Evolutionary conservation across 2,797 vertebrate genomes (phyloP).

Genomic region (Leptodactylus fallax): DNA sequence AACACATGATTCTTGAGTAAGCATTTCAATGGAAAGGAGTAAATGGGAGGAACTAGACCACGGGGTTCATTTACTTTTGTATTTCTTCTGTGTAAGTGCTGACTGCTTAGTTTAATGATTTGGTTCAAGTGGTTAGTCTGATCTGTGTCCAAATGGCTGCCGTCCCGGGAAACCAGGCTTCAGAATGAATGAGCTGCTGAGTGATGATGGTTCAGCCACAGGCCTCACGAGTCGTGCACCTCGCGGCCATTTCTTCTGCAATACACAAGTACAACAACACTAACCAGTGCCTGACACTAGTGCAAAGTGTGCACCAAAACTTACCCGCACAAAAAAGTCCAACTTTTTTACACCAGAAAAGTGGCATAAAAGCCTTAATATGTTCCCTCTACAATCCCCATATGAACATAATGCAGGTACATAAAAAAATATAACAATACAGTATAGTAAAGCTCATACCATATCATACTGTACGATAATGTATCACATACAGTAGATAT

Average conservation of each 20-base stretch:
- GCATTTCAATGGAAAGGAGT: too few species aligned
- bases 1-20: neutral
- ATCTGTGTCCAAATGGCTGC: constrained; percentile 31
- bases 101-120: constrained; percentile 12
- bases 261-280: neutral
- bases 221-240: neutral
- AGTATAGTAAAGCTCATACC: too few species aligned
- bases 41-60: neutral
- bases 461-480: too few species aligned
- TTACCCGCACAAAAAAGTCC: too few species aligned
- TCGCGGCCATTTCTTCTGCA: neutral
- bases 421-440: too few species aligned
- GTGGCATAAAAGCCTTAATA: too few species aligned
- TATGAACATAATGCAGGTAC: too few species aligned
- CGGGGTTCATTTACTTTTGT: neutral
- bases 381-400: too few species aligned
- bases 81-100: constrained; percentile 2
- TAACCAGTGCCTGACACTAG: too few species aligned
- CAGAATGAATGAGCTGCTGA: constrained; percentile 23
- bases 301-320: too few species aligned
- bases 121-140: neutral
- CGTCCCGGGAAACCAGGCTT: neutral
- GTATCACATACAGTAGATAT: too few species aligned
- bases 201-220: constrained; percentile 23
- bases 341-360: too few species aligned